Evolutionary conservation across 2,113 vertebrate genomes (phyloP).

Genomic region (Carassius auratus): DNA sequence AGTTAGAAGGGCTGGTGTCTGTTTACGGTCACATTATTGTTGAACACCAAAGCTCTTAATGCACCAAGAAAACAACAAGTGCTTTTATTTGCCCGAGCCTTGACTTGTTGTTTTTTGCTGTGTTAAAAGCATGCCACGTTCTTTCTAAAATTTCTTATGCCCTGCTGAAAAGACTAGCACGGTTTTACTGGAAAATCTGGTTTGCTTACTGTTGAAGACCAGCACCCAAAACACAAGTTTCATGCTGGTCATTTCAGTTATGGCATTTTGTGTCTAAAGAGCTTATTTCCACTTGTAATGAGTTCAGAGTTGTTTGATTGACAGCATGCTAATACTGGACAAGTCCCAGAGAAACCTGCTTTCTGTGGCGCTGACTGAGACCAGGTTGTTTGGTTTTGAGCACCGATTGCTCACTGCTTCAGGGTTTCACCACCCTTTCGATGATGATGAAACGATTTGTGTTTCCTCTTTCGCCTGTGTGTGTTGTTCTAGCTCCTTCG

Average conservation of each 20-base stretch:
- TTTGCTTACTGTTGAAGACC: too few species aligned
- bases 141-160: conserved; percentile 1
- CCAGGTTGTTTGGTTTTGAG: conserved; percentile 24
- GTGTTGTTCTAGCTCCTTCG: conserved; percentile 72
- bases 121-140: conserved; percentile 9
- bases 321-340: conserved; percentile 24
- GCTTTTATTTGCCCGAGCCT: not conserved
- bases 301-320: conserved; percentile 29
- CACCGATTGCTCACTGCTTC: conserved; percentile 40
- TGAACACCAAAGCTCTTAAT: not conserved
- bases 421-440: conserved; percentile 21
- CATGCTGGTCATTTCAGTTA: not conserved
- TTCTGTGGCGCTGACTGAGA: not conserved
- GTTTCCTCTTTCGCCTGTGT: conserved; percentile 51
- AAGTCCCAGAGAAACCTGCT: conserved; percentile 2
- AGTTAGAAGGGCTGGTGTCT: not conserved
- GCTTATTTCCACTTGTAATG: not conserved
- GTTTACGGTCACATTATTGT: not conserved
- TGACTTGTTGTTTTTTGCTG: conserved; percentile 31
- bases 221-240: not conserved
- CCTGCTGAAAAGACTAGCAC: conserved; percentile 1
- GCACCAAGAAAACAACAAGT: conserved; percentile 27
- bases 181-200: too few species aligned
- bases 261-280: not conserved
- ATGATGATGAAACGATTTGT: conserved; percentile 50